Percentiles rank a stretch among this genome's conserved stretches.
These are phyloP conservation scores for Girardinichthys multiradiatus DNA, from an alignment of 2,113 vertebrate genomes.

Conservation along the genomic window DNA sequence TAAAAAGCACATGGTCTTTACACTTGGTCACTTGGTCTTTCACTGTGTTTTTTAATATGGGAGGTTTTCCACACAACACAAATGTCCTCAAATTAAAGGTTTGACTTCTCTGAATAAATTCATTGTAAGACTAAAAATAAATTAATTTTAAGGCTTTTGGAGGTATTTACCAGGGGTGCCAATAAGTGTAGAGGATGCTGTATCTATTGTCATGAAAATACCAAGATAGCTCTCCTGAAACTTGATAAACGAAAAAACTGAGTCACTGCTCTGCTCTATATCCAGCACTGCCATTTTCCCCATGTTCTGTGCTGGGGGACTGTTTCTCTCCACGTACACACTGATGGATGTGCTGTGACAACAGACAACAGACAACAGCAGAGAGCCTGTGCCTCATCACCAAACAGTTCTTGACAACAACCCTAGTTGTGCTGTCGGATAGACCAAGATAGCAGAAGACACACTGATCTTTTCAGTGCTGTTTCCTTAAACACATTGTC, in stretches of 20 bases:
- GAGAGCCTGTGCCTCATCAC: constrained; percentile 65
- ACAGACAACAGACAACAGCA: constrained; percentile 65
- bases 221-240: background rate
- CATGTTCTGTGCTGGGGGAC: background rate
- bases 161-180: background rate
- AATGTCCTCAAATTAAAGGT: too few relatives aligned
- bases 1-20: too few relatives aligned
- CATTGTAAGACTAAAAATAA: too few relatives aligned
- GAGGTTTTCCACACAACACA: background rate
- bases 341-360: constrained; percentile 70
- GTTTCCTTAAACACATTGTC: constrained; percentile 63
- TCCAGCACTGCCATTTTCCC: background rate
- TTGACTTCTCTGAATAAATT: too few relatives aligned
- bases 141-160: too few relatives aligned
- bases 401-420: constrained; percentile 79
- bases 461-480: constrained; percentile 80
- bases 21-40: too few relatives aligned
- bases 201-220: background rate
- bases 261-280: constrained; percentile 22
- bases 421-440: constrained; percentile 54
- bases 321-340: constrained; percentile 37
- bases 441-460: constrained; percentile 69
- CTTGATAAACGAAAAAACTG: constrained; percentile 19
- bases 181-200: background rate
- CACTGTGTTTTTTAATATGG: too few relatives aligned